A percentile compares a stretch with the other conserved stretches of the same genome.
Evolutionary conservation across 1,140 invertebrate species (phyloP).

Genomic region (Drosophila rhopaloa): DNA sequence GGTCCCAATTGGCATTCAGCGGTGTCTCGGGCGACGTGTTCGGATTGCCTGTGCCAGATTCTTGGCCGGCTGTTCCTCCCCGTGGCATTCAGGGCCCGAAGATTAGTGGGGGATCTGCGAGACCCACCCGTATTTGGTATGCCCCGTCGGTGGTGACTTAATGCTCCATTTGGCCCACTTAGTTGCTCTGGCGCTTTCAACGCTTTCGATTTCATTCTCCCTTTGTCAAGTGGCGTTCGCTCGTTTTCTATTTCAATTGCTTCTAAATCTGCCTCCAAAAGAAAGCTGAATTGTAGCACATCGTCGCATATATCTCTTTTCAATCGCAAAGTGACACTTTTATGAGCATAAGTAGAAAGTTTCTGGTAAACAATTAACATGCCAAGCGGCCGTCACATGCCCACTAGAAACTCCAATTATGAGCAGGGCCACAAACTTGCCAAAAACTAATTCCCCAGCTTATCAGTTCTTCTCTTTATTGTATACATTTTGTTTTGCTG

Average conservation of each 20-base stretch:
- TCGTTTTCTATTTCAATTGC: conserved; percentile 81
- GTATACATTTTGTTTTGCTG: not conserved
- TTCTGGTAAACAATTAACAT: conserved; percentile 75
- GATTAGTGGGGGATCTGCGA: conserved; percentile 11
- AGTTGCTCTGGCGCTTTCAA: conserved; percentile 62
- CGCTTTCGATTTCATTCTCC: conserved; percentile 82
- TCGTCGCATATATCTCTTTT: conserved; percentile 58
- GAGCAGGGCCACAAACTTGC: conserved; percentile 44
- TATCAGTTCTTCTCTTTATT: conserved; percentile 16
- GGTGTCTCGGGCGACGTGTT: conserved; percentile 37
- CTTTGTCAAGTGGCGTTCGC: conserved; percentile 31
- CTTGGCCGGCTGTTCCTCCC: conserved; percentile 35
- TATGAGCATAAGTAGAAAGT: conserved; percentile 80
- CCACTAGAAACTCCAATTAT: conserved; percentile 61
- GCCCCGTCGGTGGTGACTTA: conserved; percentile 63
- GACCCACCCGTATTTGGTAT: conserved; percentile 69
- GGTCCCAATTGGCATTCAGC: conserved; percentile 70
- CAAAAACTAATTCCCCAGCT: conserved; percentile 41
- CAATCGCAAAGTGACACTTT: conserved; percentile 76
- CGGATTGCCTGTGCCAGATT: conserved; percentile 69
- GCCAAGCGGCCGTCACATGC: conserved; percentile 53
- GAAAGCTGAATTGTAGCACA: conserved; percentile 74
- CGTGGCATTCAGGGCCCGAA: not conserved
- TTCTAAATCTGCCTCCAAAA: conserved; percentile 76
- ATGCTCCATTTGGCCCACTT: conserved; percentile 75